These are phyloP conservation scores for Neoitamus cyanurus DNA, from an alignment of 2,888 invertebrate species.

Conservation along the genomic window DNA sequence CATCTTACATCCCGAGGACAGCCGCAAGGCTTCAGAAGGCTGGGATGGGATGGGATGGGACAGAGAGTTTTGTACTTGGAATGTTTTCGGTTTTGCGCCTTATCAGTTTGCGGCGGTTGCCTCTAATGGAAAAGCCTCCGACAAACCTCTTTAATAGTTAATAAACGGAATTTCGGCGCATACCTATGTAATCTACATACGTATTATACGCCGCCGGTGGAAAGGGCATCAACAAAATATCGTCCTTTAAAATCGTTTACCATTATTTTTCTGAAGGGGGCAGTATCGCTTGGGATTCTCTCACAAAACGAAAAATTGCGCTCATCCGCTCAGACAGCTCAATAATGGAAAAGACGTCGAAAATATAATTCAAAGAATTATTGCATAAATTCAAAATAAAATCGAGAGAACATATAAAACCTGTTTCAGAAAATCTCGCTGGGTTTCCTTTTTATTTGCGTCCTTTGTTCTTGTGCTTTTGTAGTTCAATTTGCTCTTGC, in stretches of 20 bases:
- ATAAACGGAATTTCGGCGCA: not conserved
- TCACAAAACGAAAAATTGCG: not conserved
- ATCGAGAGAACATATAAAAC: not conserved
- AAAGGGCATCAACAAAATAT: too few relatives aligned
- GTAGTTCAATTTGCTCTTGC: not conserved
- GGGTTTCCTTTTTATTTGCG: not conserved
- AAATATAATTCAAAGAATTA: not conserved
- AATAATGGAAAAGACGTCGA: not conserved
- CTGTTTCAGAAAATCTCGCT: not conserved
- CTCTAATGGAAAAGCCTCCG: not conserved
- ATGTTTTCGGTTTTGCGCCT: slow-evolving; percentile 29
- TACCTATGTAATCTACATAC: not conserved
- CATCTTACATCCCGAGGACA: not conserved
- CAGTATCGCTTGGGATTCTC: too few relatives aligned
- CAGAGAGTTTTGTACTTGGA: not conserved
- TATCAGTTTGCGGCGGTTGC: not conserved
- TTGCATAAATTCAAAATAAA: not conserved
- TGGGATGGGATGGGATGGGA: not conserved
- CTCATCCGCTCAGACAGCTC: not conserved
- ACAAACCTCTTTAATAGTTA: not conserved
- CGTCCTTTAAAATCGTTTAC: too few relatives aligned
- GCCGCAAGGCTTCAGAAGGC: not conserved
- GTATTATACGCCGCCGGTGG: too few relatives aligned
- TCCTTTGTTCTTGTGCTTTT: not conserved
- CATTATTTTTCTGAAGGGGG: too few relatives aligned